A percentile compares a stretch with the other conserved stretches of the same genome.
Conservation (phyloP, 2,113 vertebrate species). For the Coturnix japonica region DNA sequence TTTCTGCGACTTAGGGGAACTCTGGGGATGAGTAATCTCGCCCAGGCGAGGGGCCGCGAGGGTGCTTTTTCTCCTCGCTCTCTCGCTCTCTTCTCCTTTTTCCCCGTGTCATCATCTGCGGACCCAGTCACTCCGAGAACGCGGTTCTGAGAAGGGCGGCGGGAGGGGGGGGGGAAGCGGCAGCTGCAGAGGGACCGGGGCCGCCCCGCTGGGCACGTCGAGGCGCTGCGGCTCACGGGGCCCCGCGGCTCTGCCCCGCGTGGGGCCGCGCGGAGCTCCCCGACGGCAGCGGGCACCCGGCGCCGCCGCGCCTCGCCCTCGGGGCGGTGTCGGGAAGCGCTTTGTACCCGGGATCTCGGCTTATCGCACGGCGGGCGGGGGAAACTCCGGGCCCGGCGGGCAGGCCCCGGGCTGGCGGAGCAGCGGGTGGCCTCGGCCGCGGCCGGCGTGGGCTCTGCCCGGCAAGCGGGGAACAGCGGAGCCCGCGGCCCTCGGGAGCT, state of each 20-base stretch:
- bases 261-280: too few relatives aligned
- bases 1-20: slow-evolving; percentile 78
- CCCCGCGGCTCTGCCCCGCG: too few relatives aligned
- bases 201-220: not conserved
- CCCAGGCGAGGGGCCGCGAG: slow-evolving; percentile 69
- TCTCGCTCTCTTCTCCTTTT: not conserved
- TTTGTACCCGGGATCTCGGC: not conserved
- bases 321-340: not conserved
- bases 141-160: slow-evolving; percentile 72
- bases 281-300: too few relatives aligned
- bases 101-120: slow-evolving; percentile 71
- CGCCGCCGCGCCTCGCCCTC: not conserved
- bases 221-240: too few relatives aligned
- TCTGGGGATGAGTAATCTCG: slow-evolving; percentile 79
- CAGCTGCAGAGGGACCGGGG: slow-evolving; percentile 35
- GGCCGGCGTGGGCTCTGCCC: not conserved
- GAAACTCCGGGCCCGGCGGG: not conserved
- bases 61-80: not conserved
- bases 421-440: not conserved
- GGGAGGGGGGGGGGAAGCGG: not conserved
- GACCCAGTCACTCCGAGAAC: slow-evolving; percentile 69
- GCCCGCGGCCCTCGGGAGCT: not conserved
- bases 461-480: not conserved
- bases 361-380: not conserved
- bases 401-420: too few relatives aligned